A percentile compares a stretch with the other conserved stretches of the same genome.
phyloP scores from a whole-genome alignment of 2,113 vertebrate species.

The Oenanthe melanoleuca region DNA sequence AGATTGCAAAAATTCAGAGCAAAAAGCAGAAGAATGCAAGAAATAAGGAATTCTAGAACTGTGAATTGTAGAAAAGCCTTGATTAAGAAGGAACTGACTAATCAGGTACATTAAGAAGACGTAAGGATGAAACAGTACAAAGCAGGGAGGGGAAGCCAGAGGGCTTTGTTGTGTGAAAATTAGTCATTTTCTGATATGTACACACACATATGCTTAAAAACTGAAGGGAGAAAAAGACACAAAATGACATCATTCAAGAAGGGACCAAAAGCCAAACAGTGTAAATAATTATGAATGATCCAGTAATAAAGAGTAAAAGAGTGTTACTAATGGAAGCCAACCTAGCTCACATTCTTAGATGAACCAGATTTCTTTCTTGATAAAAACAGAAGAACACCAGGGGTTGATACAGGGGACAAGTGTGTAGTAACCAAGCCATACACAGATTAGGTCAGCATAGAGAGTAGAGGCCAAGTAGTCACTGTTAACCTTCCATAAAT shows the following conservation, averaged over 20 bases:
- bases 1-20: background rate
- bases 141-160: background rate
- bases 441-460: background rate
- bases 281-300: background rate
- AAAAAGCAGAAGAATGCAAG: background rate
- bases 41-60: background rate
- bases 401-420: background rate
- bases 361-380: background rate
- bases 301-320: background rate
- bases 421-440: background rate
- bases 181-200: background rate
- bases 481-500: background rate
- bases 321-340: background rate
- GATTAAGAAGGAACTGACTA: background rate
- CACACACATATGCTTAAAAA: background rate
- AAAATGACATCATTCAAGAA: background rate
- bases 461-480: background rate
- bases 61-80: background rate
- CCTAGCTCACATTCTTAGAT: background rate
- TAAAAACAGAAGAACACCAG: background rate
- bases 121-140: background rate
- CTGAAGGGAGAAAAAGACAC: background rate
- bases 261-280: background rate
- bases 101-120: background rate
- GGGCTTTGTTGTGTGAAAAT: background rate